Evolutionary conservation across 2,113 vertebrate genomes (phyloP).

Genomic region (Lepisosteus osseus): DNA sequence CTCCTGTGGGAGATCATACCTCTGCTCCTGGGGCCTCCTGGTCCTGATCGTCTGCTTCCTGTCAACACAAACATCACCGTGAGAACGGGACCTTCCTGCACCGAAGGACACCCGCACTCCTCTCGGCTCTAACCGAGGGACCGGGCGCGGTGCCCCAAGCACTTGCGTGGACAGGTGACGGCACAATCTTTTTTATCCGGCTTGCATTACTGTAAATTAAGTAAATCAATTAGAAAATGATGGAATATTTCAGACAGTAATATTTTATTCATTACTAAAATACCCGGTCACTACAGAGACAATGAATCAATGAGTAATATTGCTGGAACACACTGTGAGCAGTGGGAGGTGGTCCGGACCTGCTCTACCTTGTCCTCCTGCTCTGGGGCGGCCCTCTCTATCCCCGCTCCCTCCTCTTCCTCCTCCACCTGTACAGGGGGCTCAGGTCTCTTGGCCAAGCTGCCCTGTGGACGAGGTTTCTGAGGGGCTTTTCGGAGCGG

Average conservation of each 20-base stretch:
- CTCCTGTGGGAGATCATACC: constrained; percentile 52
- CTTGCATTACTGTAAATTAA: neutral
- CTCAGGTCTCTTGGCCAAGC: constrained; percentile 41
- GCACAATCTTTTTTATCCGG: no score
- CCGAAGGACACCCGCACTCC: no score
- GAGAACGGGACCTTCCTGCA: no score
- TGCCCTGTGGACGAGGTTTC: constrained; percentile 44
- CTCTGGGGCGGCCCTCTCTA: constrained; percentile 57
- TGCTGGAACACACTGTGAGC: no score
- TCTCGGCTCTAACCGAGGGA: no score
- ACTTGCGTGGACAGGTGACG: no score
- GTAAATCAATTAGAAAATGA: no score
- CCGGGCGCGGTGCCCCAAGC: no score
- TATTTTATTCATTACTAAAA: no score
- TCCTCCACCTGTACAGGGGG: constrained; percentile 33
- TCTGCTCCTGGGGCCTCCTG: constrained; percentile 81
- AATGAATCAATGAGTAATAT: no score
- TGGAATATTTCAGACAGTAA: no score
- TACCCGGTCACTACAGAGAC: no score
- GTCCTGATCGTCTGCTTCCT: constrained; percentile 81
- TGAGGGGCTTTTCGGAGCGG: constrained; percentile 61
- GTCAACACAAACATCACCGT: constrained; percentile 29
- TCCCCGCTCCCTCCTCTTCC: constrained; percentile 40
- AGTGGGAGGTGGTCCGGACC: neutral
- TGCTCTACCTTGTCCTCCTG: constrained; percentile 76